These are phyloP conservation scores for Mastacembelus armatus DNA, from an alignment of 2,797 vertebrate genomes.

Conservation along the genomic window DNA sequence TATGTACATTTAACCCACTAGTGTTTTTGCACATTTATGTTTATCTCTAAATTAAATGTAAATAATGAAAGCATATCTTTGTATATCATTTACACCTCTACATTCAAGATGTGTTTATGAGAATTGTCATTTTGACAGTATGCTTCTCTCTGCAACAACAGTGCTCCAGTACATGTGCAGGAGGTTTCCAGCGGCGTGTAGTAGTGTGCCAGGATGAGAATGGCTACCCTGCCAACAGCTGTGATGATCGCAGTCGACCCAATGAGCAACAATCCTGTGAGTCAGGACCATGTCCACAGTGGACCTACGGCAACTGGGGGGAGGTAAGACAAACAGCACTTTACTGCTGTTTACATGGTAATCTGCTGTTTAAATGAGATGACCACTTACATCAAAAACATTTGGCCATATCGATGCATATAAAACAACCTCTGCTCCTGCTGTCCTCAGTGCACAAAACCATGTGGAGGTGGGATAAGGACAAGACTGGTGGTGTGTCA, in stretches of 20 bases:
- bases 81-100: neutral
- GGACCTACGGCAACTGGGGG: conserved; percentile 96
- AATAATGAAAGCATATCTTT: neutral
- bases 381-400: neutral
- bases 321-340: conserved; percentile 85
- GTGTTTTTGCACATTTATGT: neutral
- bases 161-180: conserved; percentile 98
- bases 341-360: neutral
- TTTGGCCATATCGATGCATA: too few species aligned
- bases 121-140: conserved; percentile 26
- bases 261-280: conserved; percentile 94
- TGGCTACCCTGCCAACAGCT: conserved; percentile 91
- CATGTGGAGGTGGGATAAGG: conserved; percentile 92
- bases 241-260: conserved; percentile 91
- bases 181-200: conserved; percentile 96
- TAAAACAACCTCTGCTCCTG: conserved; percentile 24
- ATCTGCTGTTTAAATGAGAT: too few species aligned
- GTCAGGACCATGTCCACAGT: conserved; percentile 96
- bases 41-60: neutral
- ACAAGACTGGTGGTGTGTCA: conserved; percentile 96
- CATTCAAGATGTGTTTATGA: conserved; percentile 17
- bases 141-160: conserved; percentile 67
- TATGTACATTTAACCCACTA: neutral
- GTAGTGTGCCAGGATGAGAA: conserved; percentile 99
- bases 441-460: conserved; percentile 89